These are phyloP conservation scores for Gymnocheta viridis DNA, from an alignment of 2,888 invertebrate species.

Conservation along the genomic window DNA sequence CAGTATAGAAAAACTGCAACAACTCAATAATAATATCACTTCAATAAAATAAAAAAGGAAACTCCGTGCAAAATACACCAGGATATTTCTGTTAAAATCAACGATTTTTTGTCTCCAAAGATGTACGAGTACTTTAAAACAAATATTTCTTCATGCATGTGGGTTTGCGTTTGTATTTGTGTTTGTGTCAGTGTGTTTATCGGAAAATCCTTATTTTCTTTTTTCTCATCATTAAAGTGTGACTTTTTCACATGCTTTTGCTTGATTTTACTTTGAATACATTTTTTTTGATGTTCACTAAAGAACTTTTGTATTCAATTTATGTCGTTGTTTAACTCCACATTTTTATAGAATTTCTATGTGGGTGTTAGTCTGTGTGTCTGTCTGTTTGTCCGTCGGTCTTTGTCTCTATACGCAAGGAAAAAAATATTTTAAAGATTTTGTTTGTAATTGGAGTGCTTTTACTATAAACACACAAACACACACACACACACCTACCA, in stretches of 20 bases:
- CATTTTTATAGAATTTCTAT: not conserved
- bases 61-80: not conserved
- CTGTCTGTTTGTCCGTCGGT: not conserved
- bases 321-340: not conserved
- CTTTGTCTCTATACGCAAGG: not conserved
- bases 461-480: not conserved
- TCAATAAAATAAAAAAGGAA: not conserved
- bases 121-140: not conserved
- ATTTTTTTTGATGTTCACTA: constrained; percentile 1
- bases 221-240: constrained; percentile 18
- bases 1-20: constrained; percentile 1
- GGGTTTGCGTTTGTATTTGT: not conserved
- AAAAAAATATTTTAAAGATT: constrained; percentile 32
- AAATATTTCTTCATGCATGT: not conserved
- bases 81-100: not conserved
- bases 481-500: too few species aligned
- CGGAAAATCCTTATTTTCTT: not conserved
- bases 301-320: not conserved
- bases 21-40: not conserved
- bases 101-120: not conserved
- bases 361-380: not conserved
- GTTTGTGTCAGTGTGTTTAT: not conserved
- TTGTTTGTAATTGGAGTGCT: constrained; percentile 6
- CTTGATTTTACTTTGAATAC: constrained; percentile 12
- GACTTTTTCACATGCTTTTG: not conserved